A percentile compares a stretch with the other conserved stretches of the same genome.
phyloP scores from a whole-genome alignment of 2,888 invertebrate genomes.

The Sinopyrophorus schimmeli region DNA sequence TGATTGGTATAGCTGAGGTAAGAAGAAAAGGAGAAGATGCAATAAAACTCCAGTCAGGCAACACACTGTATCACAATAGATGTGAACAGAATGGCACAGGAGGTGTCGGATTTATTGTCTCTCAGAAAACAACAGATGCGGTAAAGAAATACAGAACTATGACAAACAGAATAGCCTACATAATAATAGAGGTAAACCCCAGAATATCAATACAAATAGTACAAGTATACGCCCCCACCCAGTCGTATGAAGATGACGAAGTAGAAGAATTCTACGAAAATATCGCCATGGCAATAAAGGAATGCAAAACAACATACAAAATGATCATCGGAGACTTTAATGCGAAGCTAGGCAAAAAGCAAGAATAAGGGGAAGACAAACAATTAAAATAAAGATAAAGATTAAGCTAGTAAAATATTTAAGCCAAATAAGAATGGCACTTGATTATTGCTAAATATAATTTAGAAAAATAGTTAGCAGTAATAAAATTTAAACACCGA shows the following conservation, averaged over 20 bases:
- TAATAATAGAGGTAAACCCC: not conserved
- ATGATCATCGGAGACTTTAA: constrained; percentile 7
- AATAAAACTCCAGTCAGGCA: constrained; percentile 2
- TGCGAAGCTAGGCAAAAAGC: constrained; percentile 1
- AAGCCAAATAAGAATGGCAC: too few species aligned
- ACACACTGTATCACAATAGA: constrained; percentile 4
- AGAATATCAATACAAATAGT: not conserved
- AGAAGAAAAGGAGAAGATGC: constrained; percentile 1
- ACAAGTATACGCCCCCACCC: constrained; percentile 4
- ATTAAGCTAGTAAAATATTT: too few species aligned
- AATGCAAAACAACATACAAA: constrained; percentile 4
- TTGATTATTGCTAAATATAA: too few species aligned
- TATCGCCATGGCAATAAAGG: not conserved
- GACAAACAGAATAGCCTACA: not conserved
- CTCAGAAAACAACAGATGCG: not conserved
- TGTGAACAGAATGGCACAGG: constrained; percentile 3
- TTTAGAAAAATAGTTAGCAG: too few species aligned
- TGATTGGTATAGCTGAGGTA: not conserved
- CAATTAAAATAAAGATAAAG: too few species aligned
- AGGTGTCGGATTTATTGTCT: constrained; percentile 4
- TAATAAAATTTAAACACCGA: too few species aligned
- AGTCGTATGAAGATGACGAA: not conserved
- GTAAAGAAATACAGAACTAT: not conserved
- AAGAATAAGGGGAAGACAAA: constrained; percentile 1
- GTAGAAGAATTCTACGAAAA: not conserved